Base-by-base conservation (phyloP, 2,888 invertebrate species). In the Cerceris rybyensis region DNA sequence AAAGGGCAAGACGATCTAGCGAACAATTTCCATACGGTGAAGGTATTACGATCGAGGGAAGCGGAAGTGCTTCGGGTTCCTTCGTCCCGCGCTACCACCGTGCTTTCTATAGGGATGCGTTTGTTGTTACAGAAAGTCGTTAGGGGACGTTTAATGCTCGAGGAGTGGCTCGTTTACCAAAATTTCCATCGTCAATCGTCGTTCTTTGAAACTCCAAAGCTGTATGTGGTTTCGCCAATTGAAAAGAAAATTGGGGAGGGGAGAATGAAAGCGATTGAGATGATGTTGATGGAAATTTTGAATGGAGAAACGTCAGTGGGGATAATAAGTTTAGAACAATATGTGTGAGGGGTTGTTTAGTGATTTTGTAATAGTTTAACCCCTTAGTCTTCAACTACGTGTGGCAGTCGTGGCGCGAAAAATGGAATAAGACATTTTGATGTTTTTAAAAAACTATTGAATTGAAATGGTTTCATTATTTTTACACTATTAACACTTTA, bases 181-280 rank as follows among this genome's bases (percentile, higher is more conserved):
- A 67, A 54, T 55, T 68, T 59, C 59, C 43, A 74, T 57, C 49
- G 46, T 74, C 69, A 16, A 55, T 60, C 64, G 59, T 55, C 28
- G 52, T 13, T n/a, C 46, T 76, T 76, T 78, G 59, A 76, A 76
- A 78, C 78, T 76, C 66, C 77, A 66, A 71, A 78, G 77, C 71
- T 65, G 77, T 78, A 78, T 46, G 9, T 8, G 46, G 46, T 8
- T 11, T 46, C 11, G 11, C 8, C 11, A 46, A 46, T 46, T 46
- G 9, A 11, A 11, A 46, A 46, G 46, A 46, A 46, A 46, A 46
- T 28, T 28, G 28, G 28, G 28, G 28, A 28, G 1, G 28, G 28
- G 1, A 28, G 28, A 28, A 28, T 4, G 28, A 28, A 28, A 28
- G 28, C 28, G 28, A 28, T 28, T 4, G 28, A 4, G 28, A 4